Evolutionary conservation across 2,113 vertebrate species (phyloP), one percentile per base, ranked within the genome.

Genomic region (Dryoscopus gambensis): DNA sequence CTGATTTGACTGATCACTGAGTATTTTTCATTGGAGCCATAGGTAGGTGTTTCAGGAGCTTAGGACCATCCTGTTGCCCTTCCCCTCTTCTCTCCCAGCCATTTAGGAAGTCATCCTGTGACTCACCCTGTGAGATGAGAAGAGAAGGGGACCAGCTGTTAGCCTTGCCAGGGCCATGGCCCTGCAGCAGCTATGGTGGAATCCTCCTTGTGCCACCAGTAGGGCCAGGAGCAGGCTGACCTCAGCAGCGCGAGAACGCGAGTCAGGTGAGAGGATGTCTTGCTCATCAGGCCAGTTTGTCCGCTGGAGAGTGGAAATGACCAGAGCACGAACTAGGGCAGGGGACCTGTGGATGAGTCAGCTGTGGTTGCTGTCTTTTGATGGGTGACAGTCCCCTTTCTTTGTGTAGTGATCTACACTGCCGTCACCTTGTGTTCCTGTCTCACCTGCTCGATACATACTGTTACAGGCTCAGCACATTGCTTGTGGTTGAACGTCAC

Each of bases 211-310:
- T 65, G 81, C 73, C 84, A 86, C 62, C 68, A 49, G 37, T 40
- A 88, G 93, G 85, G 89, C 49, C 57, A 77, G 89, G 68, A 92
- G 76, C 80, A 77, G 71, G 63, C 89, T 93, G 96, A 73, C 59
- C 68, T 56, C 30, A 37, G 65, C 71, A 83, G 81, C 3, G 0
- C 39, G 33, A 83, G 76, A 13, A 35, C 3, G 0, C n/a, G 69
- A 92, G 76, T 77, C 94, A 92, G 73, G 52, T 62, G 68, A 89
- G 83, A 92, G 84, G 86, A 42, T 18, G 76, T 76, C 50, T 55
- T 30, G 31, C 73, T 62, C 5, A 2, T 57, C 62, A 82, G 75
- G 65, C 59, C 5, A 31, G 56, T 76, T 55, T 88, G 63, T 56
- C 28, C 62, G 71, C 86, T 39, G 42, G 13, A 79, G 47, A 60